A percentile compares a stretch with the other conserved stretches of the same genome.
Conservation (phyloP, 2,797 vertebrate species). For the Coilia nasus region DNA sequence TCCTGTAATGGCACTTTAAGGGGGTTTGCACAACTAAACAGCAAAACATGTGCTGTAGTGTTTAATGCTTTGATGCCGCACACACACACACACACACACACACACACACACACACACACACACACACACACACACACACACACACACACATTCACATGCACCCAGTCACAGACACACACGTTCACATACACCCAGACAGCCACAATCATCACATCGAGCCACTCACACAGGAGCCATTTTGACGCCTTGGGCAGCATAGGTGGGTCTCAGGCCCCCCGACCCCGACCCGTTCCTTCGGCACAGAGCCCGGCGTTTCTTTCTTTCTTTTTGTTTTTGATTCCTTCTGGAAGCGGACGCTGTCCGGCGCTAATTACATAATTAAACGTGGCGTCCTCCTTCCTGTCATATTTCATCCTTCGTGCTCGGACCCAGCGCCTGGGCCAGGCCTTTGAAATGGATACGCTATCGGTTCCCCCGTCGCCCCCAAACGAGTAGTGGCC, state of each 20-base stretch:
- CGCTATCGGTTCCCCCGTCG: conserved; percentile 50
- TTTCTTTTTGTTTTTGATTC: conserved; percentile 32
- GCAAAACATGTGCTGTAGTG: conserved; percentile 56
- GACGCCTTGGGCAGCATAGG: conserved; percentile 46
- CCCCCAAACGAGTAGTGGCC: conserved; percentile 40
- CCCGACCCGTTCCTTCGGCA: not conserved
- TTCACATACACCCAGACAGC: not conserved
- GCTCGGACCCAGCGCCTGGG: conserved; percentile 62
- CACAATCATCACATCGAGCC: conserved; percentile 13
- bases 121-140: conserved; percentile 8
- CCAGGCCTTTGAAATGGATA: conserved; percentile 78
- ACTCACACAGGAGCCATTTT: conserved; percentile 37
- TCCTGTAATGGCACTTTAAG: conserved; percentile 59
- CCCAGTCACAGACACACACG: not conserved
- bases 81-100: conserved; percentile 36
- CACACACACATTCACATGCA: conserved; percentile 15
- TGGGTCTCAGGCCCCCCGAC: conserved; percentile 45
- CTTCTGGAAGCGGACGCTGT: conserved; percentile 36
- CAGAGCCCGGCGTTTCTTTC: not conserved
- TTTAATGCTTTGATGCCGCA: conserved; percentile 48
- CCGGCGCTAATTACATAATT: conserved; percentile 82
- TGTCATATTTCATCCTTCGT: conserved; percentile 71
- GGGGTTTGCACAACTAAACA: conserved; percentile 59
- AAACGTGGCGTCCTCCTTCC: conserved; percentile 74
- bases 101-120: not conserved